Base-by-base conservation (phyloP, 2,113 vertebrate species). In the Microcebus murinus region DNA sequence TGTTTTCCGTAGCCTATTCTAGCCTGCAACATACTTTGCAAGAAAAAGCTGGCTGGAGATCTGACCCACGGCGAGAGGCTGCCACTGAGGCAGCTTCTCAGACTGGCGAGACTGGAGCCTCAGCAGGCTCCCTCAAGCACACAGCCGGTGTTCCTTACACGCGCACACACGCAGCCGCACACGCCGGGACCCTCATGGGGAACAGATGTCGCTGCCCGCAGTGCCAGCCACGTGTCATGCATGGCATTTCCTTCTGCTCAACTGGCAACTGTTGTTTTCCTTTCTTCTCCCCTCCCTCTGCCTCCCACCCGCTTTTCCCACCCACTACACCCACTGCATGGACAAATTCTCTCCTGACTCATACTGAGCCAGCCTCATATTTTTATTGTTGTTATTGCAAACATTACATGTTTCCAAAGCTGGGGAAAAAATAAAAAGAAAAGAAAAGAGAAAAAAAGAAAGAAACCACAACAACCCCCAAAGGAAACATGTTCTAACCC, bases 1-100 rank as follows among this genome's bases (percentile, higher is more conserved):
- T 98, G 97, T 98, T 98, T 98, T 98, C 95, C 96, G 96, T 90
- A 98, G 98, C 95, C 96, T 95, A 1, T 94, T 97, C 97, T 97
- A 95, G 97, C 98, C 97, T 98, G 95, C 95, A 98, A 93, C 96
- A 82, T 98, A 97, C 94, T 98, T 98, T 84, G 90, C 93, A 95
- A 97, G 94, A 97, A 94, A 0, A 80, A 96, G 68, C 97, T 98
- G 98, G 98, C 98, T 87, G 70, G 77, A 95, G 93, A 96, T 84
- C 90, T 94, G 77, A 97, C 90, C 87, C 88, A 12, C 6, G 65
- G 97, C 61, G 95, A 95, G 95, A 97, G 97, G 96, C 63, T 0
- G 82, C 96, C 45, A 87, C 87, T 65, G 96, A 97, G 97, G 96
- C 97, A 95, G 95, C 94, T 36, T 92, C 85, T 71, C 77, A 96